Evolutionary conservation across 2,113 vertebrate species (phyloP).

Genomic region (Puntigrus tetrazona): DNA sequence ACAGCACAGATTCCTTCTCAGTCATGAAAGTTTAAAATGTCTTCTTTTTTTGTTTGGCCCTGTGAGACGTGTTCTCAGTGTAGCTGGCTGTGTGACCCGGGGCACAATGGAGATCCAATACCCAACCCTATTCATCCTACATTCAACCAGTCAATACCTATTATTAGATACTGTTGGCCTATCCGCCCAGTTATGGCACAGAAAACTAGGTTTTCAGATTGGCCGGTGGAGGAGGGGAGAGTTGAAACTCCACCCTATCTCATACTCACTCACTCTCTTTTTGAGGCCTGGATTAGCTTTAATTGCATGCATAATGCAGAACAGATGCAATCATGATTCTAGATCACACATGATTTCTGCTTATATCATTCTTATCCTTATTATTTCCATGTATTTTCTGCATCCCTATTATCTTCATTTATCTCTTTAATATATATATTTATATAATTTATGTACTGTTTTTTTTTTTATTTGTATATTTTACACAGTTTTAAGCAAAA

Average conservation of each 20-base stretch:
- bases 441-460: neutral
- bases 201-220: constrained; percentile 67
- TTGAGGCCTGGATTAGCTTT: constrained; percentile 44
- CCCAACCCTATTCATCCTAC: constrained; percentile 81
- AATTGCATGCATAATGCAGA: constrained; percentile 37
- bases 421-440: constrained; percentile 12
- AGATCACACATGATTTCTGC: neutral
- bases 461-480: too few relatives aligned
- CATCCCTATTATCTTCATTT: neutral
- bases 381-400: neutral
- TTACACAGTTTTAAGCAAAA: too few relatives aligned
- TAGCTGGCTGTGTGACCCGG: constrained; percentile 70
- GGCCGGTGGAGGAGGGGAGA: constrained; percentile 62
- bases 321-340: neutral
- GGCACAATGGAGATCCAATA: constrained; percentile 79
- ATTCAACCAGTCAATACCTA: constrained; percentile 83
- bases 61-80: constrained; percentile 69
- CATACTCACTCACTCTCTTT: neutral
- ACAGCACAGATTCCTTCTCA: constrained; percentile 72
- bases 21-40: constrained; percentile 80
- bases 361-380: neutral
- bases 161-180: constrained; percentile 83
- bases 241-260: constrained; percentile 35
- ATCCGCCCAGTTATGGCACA: constrained; percentile 80
- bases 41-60: constrained; percentile 75